Percentiles rank a stretch among this genome's conserved stretches.
These are phyloP conservation scores for Cathartes aura DNA, from an alignment of 2,113 vertebrate species.

Conservation along the genomic window DNA sequence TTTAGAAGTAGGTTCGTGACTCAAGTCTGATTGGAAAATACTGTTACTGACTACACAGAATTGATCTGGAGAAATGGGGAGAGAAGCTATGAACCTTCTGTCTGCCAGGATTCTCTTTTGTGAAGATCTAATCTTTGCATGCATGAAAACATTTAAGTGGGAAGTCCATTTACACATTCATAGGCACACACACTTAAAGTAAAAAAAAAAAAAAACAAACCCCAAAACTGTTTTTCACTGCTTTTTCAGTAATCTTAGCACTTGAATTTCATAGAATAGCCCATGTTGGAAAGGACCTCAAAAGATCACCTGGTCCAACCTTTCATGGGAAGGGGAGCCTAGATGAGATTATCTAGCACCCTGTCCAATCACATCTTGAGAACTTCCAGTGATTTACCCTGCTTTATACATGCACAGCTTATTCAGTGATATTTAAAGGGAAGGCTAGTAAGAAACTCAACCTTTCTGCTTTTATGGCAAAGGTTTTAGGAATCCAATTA, in stretches of 20 bases:
- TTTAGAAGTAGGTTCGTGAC: not conserved
- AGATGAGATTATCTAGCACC: not conserved
- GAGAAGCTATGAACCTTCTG: not conserved
- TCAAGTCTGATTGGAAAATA: not conserved
- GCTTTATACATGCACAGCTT: not conserved
- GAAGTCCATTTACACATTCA: not conserved
- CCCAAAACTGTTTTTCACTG: not conserved
- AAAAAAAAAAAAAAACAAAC: not conserved
- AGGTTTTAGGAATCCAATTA: not conserved
- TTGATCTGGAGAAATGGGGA: not conserved
- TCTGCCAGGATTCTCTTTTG: not conserved
- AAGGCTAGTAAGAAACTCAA: not conserved
- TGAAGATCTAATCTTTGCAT: not conserved
- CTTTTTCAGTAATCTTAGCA: not conserved
- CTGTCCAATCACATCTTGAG: not conserved
- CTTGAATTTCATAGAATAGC: not conserved
- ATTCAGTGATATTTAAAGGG: not conserved
- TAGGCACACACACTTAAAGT: not conserved
- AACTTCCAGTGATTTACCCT: not conserved
- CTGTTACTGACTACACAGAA: not conserved
- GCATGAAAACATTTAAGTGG: not conserved
- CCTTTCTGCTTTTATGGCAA: not conserved
- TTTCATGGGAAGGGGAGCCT: not conserved
- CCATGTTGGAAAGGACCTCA: not conserved
- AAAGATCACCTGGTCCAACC: not conserved